A percentile compares a stretch with the other conserved stretches of the same genome.
Evolutionary conservation across 2,797 vertebrate genomes (phyloP).

Genomic region (Sylvilagus floridanus): DNA sequence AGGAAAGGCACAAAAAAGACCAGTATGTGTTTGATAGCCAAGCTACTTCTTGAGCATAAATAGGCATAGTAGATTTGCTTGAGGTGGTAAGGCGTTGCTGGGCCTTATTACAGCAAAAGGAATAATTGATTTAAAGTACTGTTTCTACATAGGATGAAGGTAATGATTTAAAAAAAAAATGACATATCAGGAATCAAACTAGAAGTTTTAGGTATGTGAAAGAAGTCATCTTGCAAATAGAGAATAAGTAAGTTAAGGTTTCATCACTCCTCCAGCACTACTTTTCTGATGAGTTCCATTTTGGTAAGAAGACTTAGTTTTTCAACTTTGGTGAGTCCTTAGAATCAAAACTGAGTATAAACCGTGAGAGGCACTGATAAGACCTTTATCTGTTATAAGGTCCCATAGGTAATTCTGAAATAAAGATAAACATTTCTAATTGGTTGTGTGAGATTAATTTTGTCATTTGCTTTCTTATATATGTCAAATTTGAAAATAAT

Average conservation of each 20-base stretch:
- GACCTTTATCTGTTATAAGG: conserved; percentile 42
- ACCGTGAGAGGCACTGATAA: background rate
- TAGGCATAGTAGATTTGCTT: background rate
- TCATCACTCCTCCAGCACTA: background rate
- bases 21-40: background rate
- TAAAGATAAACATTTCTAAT: conserved; percentile 74
- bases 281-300: conserved; percentile 55
- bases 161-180: conserved; percentile 11
- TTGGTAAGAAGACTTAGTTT: conserved; percentile 59
- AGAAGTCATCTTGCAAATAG: conserved; percentile 23
- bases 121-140: conserved; percentile 58
- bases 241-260: background rate
- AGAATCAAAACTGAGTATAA: conserved; percentile 54
- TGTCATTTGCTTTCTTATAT: conserved; percentile 61
- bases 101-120: conserved; percentile 13
- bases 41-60: background rate
- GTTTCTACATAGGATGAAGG: conserved; percentile 33
- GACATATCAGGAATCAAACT: conserved; percentile 34
- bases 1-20: conserved; percentile 57
- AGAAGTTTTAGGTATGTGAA: conserved; percentile 43
- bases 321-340: conserved; percentile 40
- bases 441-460: conserved; percentile 67
- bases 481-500: conserved; percentile 28
- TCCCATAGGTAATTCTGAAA: conserved; percentile 68
- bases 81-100: conserved; percentile 39